Evolutionary conservation across 1,140 invertebrate species (phyloP), one percentile per base, ranked within the genome.

Genomic region (Mercenaria mercenaria): DNA sequence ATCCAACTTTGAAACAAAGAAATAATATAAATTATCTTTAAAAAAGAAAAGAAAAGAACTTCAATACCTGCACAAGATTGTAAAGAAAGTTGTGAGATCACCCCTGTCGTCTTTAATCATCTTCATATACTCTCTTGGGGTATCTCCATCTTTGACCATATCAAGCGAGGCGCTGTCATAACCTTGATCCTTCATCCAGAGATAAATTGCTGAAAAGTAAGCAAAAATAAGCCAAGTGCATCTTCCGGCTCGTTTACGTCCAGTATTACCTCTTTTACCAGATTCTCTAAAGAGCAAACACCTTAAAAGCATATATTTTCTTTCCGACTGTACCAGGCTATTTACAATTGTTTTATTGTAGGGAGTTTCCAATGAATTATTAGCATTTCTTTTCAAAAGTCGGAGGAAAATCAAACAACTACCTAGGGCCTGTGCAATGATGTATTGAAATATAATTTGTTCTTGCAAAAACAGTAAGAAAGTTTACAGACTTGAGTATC

Each of bases 51-150:
- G n/a, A n/a, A n/a, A n/a, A n/a, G n/a, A n/a, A n/a, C n/a, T n/a
- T n/a, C n/a, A n/a, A n/a, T 76, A 89, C 88, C 88, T 89, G 80
- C 88, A 89, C 26, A 89, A 59, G 43, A 89, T 89, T 47, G 88
- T 83, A 32, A 89, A 89, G 41, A 89, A 89, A n/a, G 79, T 74
- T 20, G 80, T 83, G 18, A 82, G n/a, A 50, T 89, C 88, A n/a
- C 88, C 88, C 43, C 34, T 64, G 8, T 37, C 69, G 23, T 82
- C 80, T 67, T 83, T 89, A 13, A 89, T 76, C 79, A 74, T 74
- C 67, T 89, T 89, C 69, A 83, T 83, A 23, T 89, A 89, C 1
- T 56, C 79, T 37, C 41, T 61, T 11, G 88, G 88, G 0, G 88
- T 89, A 69, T 89, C 80, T n/a, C 61, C 79, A 29, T 26, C 59